Conservation (phyloP, 2,113 vertebrate species). For the Isichthys henryi region DNA sequence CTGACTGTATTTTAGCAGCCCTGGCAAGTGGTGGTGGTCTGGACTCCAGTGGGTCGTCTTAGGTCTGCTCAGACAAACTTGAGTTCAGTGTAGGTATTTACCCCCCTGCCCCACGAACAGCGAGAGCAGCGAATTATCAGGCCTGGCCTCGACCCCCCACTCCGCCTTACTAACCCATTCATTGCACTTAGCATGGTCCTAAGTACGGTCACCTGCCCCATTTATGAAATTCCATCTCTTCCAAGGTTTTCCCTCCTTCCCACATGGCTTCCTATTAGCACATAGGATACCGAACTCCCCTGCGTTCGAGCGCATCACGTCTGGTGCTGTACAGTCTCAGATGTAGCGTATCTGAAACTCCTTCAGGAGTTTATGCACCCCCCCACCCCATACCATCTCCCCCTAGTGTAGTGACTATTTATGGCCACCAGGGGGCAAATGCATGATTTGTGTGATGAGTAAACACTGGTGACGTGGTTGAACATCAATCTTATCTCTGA, state of each 20-base stretch:
- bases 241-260: background rate
- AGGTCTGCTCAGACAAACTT: background rate
- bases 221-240: background rate
- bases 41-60: constrained; percentile 44
- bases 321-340: background rate
- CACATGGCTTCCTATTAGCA: background rate
- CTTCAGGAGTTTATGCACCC: background rate
- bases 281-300: background rate
- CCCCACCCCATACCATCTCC: background rate
- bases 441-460: background rate
- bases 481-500: background rate
- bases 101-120: background rate
- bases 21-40: background rate
- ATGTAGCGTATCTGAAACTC: background rate
- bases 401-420: background rate
- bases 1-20: background rate
- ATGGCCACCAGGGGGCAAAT: background rate
- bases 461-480: background rate
- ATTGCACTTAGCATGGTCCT: background rate
- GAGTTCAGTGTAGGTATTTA: background rate
- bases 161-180: constrained; percentile 22
- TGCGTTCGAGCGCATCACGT: background rate
- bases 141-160: constrained; percentile 24
- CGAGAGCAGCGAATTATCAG: constrained; percentile 16
- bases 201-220: background rate